Conservation (phyloP, 2,113 vertebrate genomes). For the Dasyprocta punctata region DNA sequence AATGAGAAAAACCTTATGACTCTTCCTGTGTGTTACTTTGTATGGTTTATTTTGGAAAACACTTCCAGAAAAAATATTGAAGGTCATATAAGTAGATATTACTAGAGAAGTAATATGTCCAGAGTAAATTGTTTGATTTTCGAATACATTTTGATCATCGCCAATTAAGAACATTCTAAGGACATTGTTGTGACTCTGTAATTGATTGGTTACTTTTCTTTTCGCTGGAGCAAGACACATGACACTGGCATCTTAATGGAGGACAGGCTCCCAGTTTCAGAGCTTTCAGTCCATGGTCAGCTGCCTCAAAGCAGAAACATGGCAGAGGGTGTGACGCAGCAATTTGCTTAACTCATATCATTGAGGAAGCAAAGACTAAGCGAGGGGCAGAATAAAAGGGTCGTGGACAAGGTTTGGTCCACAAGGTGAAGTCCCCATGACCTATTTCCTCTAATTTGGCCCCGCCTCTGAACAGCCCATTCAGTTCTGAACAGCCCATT, state of each 20-base stretch:
- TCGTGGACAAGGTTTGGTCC: not conserved
- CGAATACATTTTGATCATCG: not conserved
- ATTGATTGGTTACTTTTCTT: not conserved
- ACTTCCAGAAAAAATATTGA: not conserved
- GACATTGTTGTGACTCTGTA: not conserved
- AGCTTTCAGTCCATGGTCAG: not conserved
- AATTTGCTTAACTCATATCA: not conserved
- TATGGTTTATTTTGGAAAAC: not conserved
- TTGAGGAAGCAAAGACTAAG: not conserved
- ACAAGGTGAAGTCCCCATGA: not conserved
- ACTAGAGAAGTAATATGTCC: not conserved
- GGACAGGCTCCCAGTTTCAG: not conserved
- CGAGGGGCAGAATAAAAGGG: not conserved
- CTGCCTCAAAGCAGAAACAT: not conserved
- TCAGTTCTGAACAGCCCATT: not conserved
- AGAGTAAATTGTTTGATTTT: slow-evolving; percentile 33
- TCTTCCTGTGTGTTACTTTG: not conserved
- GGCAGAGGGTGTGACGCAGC: not conserved
- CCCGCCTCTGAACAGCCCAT: not conserved
- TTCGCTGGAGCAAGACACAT: not conserved
- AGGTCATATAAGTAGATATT: not conserved
- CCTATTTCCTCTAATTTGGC: not conserved
- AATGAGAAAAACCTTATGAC: not conserved
- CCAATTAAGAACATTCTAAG: not conserved
- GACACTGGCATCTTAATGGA: not conserved